Percentiles rank a stretch among this genome's conserved stretches.
Evolutionary conservation across 2,888 invertebrate genomes (phyloP).

Genomic region (Melikaiella ostensackeni): DNA sequence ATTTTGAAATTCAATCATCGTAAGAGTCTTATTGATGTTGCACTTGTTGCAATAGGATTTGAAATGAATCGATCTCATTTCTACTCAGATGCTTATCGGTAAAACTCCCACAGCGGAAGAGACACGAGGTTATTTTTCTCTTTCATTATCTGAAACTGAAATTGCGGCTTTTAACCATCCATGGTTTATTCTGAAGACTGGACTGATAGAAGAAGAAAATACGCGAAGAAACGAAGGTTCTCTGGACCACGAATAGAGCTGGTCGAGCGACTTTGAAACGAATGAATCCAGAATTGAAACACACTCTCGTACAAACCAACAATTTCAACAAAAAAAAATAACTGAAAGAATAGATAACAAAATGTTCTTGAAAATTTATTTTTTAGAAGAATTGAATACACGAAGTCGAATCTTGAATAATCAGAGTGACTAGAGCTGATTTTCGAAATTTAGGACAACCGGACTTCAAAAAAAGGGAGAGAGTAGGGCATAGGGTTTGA

Average conservation of each 20-base stretch:
- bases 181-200: not conserved
- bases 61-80: conserved; percentile 25
- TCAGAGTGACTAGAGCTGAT: too few species aligned
- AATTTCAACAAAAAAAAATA: not conserved
- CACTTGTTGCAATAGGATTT: not conserved
- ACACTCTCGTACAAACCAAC: not conserved
- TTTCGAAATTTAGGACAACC: too few species aligned
- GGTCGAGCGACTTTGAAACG: conserved; percentile 3
- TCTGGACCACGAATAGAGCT: not conserved
- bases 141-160: conserved; percentile 8
- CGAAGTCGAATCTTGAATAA: too few species aligned
- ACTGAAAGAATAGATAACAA: not conserved
- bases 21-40: conserved; percentile 10
- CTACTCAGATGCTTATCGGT: not conserved
- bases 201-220: conserved; percentile 8
- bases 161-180: conserved; percentile 5
- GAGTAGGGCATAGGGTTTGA: too few species aligned
- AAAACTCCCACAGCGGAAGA: not conserved
- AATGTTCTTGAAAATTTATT: not conserved
- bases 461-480: too few species aligned
- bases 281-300: conserved; percentile 4
- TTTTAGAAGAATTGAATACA: too few species aligned
- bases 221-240: not conserved
- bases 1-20: conserved; percentile 11
- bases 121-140: not conserved